Evolutionary conservation across 1,140 invertebrate species (phyloP).

Genomic region (Hycleus cichorii): DNA sequence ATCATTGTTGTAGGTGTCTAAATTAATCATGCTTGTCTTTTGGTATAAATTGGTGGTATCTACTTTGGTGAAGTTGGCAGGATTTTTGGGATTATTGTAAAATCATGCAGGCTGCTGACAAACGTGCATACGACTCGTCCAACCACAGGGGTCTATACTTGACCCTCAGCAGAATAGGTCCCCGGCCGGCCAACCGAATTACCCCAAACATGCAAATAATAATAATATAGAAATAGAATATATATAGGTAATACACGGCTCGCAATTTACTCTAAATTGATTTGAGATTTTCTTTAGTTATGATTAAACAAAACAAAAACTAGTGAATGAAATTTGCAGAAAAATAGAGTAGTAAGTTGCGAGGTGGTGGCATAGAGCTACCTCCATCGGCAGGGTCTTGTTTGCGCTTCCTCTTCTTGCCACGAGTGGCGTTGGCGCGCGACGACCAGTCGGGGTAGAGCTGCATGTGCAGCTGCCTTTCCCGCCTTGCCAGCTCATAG

Average conservation of each 20-base stretch:
- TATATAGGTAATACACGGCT: constrained; percentile 29
- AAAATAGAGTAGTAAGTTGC: constrained; percentile 23
- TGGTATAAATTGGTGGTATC: too few species aligned
- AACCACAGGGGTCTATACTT: constrained; percentile 27
- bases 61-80: too few species aligned
- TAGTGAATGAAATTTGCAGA: background rate
- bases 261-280: constrained; percentile 28
- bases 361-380: constrained; percentile 42
- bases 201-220: constrained; percentile 40
- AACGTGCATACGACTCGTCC: constrained; percentile 34
- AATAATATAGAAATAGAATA: constrained; percentile 21
- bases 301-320: background rate
- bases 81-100: background rate
- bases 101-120: constrained; percentile 32
- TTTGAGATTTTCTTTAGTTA: background rate
- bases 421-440: constrained; percentile 93
- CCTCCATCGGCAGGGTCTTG: constrained; percentile 95
- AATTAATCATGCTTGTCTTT: background rate
- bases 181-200: constrained; percentile 37
- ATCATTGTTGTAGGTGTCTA: background rate
- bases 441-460: constrained; percentile 98
- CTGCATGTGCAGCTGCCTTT: constrained; percentile 97
- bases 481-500: constrained; percentile 97
- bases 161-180: constrained; percentile 40
- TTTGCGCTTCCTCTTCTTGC: constrained; percentile 99